phyloP scores from a whole-genome alignment of 2,888 invertebrate species.

The Cosmopolites sordidus region DNA sequence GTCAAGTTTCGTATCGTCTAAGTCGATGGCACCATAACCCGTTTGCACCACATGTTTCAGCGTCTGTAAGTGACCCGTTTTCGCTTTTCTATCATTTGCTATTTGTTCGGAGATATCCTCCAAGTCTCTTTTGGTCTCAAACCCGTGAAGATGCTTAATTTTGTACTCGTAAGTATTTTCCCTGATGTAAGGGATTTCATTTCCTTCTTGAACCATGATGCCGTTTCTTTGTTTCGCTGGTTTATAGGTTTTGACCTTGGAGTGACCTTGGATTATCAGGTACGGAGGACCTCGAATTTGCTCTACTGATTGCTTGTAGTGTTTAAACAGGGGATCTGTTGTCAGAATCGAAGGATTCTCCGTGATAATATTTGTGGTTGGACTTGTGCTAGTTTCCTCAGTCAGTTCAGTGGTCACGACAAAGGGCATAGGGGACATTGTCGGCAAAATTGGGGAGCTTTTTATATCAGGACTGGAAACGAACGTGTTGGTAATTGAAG shows the following conservation, averaged over 20 bases:
- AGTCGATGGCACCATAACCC: constrained; percentile 45
- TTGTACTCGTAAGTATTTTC: constrained; percentile 45
- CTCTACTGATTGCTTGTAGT: constrained; percentile 59
- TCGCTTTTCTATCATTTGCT: constrained; percentile 32
- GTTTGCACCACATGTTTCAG: constrained; percentile 46
- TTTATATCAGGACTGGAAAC: constrained; percentile 30
- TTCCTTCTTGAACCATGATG: constrained; percentile 50
- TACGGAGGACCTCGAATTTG: constrained; percentile 64
- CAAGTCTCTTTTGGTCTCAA: constrained; percentile 32
- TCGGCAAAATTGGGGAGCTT: constrained; percentile 21
- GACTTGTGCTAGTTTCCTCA: constrained; percentile 40
- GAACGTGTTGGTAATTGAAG: constrained; percentile 18
- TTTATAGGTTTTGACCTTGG: constrained; percentile 80
- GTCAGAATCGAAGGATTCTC: constrained; percentile 54
- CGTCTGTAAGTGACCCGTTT: constrained; percentile 42
- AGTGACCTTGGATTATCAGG: constrained; percentile 79
- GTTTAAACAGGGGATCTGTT: constrained; percentile 59
- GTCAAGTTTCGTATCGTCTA: constrained; percentile 20
- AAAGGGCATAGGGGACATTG: constrained; percentile 3
- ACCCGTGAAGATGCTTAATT: constrained; percentile 57
- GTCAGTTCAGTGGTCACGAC: constrained; percentile 24
- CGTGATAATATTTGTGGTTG: constrained; percentile 49
- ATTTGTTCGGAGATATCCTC: constrained; percentile 37
- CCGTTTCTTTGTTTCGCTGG: constrained; percentile 54
- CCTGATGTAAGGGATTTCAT: constrained; percentile 53